Evolutionary conservation across 1,140 invertebrate species (phyloP), one percentile per base, ranked within the genome.

Genomic region (Brachionus angularis): DNA sequence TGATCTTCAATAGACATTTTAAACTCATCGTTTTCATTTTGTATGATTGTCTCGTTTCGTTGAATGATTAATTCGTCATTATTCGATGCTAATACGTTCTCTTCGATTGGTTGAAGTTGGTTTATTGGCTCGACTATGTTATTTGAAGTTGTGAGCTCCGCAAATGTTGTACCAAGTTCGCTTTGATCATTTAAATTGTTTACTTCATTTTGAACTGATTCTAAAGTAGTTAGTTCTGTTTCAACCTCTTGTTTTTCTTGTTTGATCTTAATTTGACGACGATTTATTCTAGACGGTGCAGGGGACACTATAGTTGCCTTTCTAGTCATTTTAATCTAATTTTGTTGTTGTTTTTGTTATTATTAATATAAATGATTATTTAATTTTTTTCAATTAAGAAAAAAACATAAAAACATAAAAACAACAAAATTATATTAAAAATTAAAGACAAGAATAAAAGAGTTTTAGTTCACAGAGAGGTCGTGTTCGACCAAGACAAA

Each of bases 271-370:
- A 34, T 1, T 12, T 3, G 53, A 25, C 53, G 53, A 4, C 53
- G 53, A 18, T n/a, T n/a, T n/a, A n/a, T n/a, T n/a, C n/a, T n/a
- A n/a, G 53, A 39, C 4, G 53, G 10, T 14, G 34, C 25, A n/a
- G n/a, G n/a, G 8, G 53, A 16, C 8, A 23, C 53, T 1, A 34
- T 55, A 14, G 3, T 55, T 3, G 2, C 23, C 39, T 58, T 58
- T 16, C 53, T 31, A 25, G 53, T 58, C 53, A 58, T 58, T 58
- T 25, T 58, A n/a, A n/a, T n/a, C n/a, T n/a, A n/a, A n/a, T n/a
- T n/a, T n/a, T n/a, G n/a, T n/a, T n/a, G n/a, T n/a, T n/a, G n/a
- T n/a, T n/a, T n/a, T n/a, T n/a, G n/a, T n/a, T n/a, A n/a, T n/a
- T n/a, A n/a, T n/a, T n/a, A n/a, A n/a, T n/a, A n/a, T n/a, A n/a